Percentiles rank a stretch among this genome's conserved stretches.
These are phyloP conservation scores for Coecobrya sp. DNA, from an alignment of 2,888 invertebrate species.

Conservation along the genomic window DNA sequence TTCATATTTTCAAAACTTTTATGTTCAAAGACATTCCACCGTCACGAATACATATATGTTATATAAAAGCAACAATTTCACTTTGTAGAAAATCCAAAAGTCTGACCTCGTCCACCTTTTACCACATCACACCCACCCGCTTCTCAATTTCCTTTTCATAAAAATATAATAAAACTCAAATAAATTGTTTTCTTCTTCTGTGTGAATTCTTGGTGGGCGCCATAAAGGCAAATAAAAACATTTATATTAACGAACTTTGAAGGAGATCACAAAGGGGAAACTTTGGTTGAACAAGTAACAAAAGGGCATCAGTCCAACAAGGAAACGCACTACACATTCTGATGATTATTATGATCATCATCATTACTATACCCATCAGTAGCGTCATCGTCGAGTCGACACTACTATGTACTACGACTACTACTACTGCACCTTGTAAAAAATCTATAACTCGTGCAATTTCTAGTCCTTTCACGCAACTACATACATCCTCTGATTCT, in stretches of 20 bases:
- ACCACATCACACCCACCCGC: not conserved
- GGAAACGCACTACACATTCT: conserved; percentile 7
- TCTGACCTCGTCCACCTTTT: too few relatives aligned
- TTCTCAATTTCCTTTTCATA: not conserved
- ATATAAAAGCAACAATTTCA: not conserved
- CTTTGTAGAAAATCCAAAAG: not conserved
- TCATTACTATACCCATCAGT: not conserved
- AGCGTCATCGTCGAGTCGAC: too few relatives aligned
- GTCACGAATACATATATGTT: too few relatives aligned
- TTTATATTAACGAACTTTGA: not conserved
- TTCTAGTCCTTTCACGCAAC: conserved; percentile 7
- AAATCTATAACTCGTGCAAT: not conserved
- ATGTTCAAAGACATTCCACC: too few relatives aligned
- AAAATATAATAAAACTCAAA: not conserved
- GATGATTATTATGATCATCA: not conserved
- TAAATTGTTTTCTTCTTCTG: not conserved
- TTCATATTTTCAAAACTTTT: too few relatives aligned
- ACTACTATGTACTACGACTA: too few relatives aligned
- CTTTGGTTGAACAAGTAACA: not conserved
- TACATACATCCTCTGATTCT: not conserved
- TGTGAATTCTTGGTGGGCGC: not conserved
- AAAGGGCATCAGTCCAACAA: not conserved
- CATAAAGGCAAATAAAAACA: not conserved
- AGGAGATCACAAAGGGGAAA: not conserved
- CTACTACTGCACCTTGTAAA: not conserved